Percentiles rank a stretch among this genome's conserved stretches.
Conservation (phyloP, 2,113 vertebrate species). For the Notarius quadriscutis region DNA sequence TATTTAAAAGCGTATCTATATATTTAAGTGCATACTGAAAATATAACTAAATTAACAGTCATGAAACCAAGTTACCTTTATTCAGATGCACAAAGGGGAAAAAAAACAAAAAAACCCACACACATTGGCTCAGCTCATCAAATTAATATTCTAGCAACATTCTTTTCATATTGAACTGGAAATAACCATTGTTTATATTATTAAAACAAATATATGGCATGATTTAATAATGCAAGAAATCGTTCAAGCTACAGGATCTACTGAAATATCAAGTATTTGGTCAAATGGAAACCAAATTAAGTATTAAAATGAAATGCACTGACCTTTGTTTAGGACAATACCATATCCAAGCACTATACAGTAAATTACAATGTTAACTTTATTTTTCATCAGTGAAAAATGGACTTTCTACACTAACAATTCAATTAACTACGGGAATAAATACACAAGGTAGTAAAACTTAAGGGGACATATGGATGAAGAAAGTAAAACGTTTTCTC, state of each 20-base stretch:
- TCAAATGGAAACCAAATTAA: neutral
- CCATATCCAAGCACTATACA: constrained; percentile 31
- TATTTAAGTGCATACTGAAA: neutral
- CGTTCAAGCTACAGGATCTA: constrained; percentile 15
- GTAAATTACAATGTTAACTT: constrained; percentile 49
- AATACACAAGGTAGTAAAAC: constrained; percentile 50
- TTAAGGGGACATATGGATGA: constrained; percentile 18
- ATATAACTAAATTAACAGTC: constrained; percentile 16
- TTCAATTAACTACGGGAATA: constrained; percentile 50
- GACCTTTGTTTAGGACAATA: constrained; percentile 2
- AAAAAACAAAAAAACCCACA: neutral
- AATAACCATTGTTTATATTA: constrained; percentile 20
- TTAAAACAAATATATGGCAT: constrained; percentile 12
- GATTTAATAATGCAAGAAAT: neutral
- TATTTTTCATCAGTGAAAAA: constrained; percentile 46
- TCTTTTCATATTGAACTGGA: constrained; percentile 2
- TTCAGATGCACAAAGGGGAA: neutral
- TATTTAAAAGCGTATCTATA: neutral
- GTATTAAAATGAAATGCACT: neutral
- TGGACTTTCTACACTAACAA: constrained; percentile 47
- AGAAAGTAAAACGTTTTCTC: constrained; percentile 38
- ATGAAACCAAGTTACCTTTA: constrained; percentile 10
- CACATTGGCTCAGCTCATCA: neutral
- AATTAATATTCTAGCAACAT: constrained; percentile 10
- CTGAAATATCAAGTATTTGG: neutral